A percentile compares a stretch with the other conserved stretches of the same genome.
Evolutionary conservation across 2,797 vertebrate species (phyloP).

Genomic region (Neostethus bicornis): DNA sequence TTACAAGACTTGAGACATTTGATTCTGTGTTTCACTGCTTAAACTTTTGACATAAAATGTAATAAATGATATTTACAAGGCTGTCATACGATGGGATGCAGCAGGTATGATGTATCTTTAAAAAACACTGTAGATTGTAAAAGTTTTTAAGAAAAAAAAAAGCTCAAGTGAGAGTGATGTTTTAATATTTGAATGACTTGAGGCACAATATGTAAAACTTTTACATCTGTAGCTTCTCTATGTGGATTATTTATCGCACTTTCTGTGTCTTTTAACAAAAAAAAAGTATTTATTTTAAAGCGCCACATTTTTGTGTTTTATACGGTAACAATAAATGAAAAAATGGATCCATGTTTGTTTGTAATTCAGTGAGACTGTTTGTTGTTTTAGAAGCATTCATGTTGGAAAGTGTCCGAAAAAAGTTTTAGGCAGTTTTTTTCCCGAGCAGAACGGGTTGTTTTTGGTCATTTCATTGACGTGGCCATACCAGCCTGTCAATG

Average conservation of each 20-base stretch:
- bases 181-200: too few species aligned
- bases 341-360: constrained; percentile 1
- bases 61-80: too few species aligned
- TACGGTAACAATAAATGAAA: constrained; percentile 48
- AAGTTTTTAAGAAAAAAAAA: not conserved
- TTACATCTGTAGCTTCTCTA: constrained; percentile 2
- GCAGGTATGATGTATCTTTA: not conserved
- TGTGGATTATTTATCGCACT: too few species aligned
- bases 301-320: constrained; percentile 29
- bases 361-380: not conserved
- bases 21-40: constrained; percentile 25
- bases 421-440: too few species aligned
- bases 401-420: too few species aligned
- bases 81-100: constrained; percentile 15
- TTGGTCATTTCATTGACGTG: too few species aligned
- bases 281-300: constrained; percentile 1
- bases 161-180: not conserved
- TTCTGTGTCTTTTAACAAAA: constrained; percentile 8
- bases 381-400: too few species aligned
- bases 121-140: not conserved
- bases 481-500: too few species aligned
- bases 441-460: too few species aligned
- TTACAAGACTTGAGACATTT: constrained; percentile 29
- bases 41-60: constrained; percentile 22
- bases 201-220: constrained; percentile 3